A percentile compares a stretch with the other conserved stretches of the same genome.
phyloP scores from a whole-genome alignment of 2,797 vertebrate species.

The Sebastes matsubarae region DNA sequence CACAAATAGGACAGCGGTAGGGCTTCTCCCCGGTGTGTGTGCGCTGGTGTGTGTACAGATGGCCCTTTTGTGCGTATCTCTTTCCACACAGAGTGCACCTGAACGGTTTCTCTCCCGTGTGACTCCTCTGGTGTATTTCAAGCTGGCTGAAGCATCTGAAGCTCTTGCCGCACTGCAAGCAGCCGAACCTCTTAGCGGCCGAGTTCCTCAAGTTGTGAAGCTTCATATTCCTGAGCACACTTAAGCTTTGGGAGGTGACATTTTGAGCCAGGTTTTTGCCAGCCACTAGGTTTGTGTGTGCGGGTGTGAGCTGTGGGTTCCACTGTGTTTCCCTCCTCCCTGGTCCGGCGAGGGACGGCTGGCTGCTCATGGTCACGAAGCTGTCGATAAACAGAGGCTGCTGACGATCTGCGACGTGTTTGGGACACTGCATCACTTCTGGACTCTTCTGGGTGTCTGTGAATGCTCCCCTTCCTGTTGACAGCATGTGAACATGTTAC shows the following conservation, averaged over 20 bases:
- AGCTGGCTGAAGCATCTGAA: slow-evolving; percentile 85
- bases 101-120: slow-evolving; percentile 85
- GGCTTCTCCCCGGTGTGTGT: slow-evolving; percentile 86
- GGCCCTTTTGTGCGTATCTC: slow-evolving; percentile 83
- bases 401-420: slow-evolving; percentile 36
- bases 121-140: slow-evolving; percentile 84
- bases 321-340: slow-evolving; percentile 48
- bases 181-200: slow-evolving; percentile 75
- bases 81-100: slow-evolving; percentile 83
- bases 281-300: slow-evolving; percentile 35
- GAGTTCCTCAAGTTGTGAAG: slow-evolving; percentile 66
- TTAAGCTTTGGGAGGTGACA: slow-evolving; percentile 48
- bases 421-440: slow-evolving; percentile 39
- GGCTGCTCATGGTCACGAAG: slow-evolving; percentile 43
- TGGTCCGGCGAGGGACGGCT: slow-evolving; percentile 18
- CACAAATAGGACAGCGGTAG: slow-evolving; percentile 81
- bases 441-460: slow-evolving; percentile 36
- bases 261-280: slow-evolving; percentile 51
- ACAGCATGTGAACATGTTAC: slow-evolving; percentile 9
- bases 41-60: slow-evolving; percentile 84
- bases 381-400: slow-evolving; percentile 47
- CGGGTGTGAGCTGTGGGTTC: slow-evolving; percentile 44
- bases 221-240: slow-evolving; percentile 63
- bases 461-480: slow-evolving; percentile 56
- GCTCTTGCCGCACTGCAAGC: slow-evolving; percentile 80